Percentiles rank a stretch among this genome's conserved stretches.
Evolutionary conservation across 2,797 vertebrate species (phyloP).

Genomic region (Dryobates pubescens): DNA sequence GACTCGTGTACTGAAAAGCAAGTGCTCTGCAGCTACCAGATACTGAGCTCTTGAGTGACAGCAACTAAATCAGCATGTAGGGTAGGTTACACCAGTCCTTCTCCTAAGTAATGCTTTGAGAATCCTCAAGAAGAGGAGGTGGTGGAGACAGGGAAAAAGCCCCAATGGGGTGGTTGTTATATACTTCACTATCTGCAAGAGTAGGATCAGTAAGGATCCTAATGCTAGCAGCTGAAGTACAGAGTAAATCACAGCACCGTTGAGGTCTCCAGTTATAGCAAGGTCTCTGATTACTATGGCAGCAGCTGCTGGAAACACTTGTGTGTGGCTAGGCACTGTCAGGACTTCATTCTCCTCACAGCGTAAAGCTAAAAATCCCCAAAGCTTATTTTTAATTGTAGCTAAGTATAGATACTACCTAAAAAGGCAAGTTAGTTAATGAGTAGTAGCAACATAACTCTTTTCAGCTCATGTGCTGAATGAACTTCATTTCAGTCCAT

Average conservation of each 20-base stretch:
- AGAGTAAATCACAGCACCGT: fast-evolving
- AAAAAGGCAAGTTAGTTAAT: neutral
- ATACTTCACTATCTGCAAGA: neutral
- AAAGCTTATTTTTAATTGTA: neutral
- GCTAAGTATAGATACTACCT: neutral
- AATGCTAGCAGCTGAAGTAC: neutral
- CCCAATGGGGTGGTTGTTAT: neutral
- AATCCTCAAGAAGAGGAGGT: neutral
- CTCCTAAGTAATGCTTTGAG: neutral
- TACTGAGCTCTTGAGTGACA: fast-evolving
- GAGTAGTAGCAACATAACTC: neutral
- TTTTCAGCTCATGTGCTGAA: neutral
- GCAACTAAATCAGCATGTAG: neutral
- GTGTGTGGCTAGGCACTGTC: fast-evolving
- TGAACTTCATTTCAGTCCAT: neutral
- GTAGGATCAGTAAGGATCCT: neutral
- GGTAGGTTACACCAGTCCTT: neutral
- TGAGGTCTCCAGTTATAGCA: neutral
- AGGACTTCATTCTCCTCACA: neutral
- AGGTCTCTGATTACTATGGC: neutral
- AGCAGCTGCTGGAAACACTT: neutral
- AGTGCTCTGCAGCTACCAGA: fast-evolving
- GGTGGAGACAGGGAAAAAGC: neutral
- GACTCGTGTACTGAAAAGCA: neutral
- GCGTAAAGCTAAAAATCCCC: neutral